Evolutionary conservation across 2,113 vertebrate genomes (phyloP), one percentile per base, ranked within the genome.

Genomic region (Brachirus orientalis): DNA sequence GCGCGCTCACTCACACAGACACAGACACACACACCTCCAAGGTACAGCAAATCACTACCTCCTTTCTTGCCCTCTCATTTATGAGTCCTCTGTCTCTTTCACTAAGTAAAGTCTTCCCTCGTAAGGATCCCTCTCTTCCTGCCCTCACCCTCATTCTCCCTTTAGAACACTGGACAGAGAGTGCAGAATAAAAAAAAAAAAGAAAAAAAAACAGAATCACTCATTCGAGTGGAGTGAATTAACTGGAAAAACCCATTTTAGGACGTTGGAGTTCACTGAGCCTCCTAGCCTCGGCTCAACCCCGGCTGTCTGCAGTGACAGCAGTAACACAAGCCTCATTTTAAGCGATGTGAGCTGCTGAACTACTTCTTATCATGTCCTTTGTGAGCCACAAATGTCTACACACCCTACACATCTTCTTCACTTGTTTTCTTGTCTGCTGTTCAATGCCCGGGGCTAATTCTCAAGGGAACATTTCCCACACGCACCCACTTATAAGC

Each of bases 381-480:
- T 79, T 62, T 35, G 6, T 35, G 44, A 74, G 74, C 51, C 51
- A 69, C 46, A 53, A 70, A 65, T 50, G 36, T 68, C 51, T 58
- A 62, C 63, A 28, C 28, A 28, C 28, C 28, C 28, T 28, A 82
- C 19, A 67, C 20, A 20, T 38, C 52, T 20, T 41, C 58, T 52
- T 28, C 46, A 22, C 65, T 79, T 84, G 54, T 83, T 84, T 87
- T 77, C 63, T 44, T 48, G 40, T 84, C 75, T 73, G 80, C 65
- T 14, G n/a, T 71, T 82, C 19, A 28, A 60, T 1, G 80, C 84
- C 82, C 43, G 36, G 50, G 88, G 79, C 79, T 52, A 61, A 73
- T 83, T 87, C 84, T 80, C 86, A 79, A 76, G 74, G 61, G 74
- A 86, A 80, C 47, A 19, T 48, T 81, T 81, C 63, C 40, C 75